A percentile compares a stretch with the other conserved stretches of the same genome.
Conservation (phyloP, 2,888 invertebrate genomes). For the Anoplius nigerrimus region DNA sequence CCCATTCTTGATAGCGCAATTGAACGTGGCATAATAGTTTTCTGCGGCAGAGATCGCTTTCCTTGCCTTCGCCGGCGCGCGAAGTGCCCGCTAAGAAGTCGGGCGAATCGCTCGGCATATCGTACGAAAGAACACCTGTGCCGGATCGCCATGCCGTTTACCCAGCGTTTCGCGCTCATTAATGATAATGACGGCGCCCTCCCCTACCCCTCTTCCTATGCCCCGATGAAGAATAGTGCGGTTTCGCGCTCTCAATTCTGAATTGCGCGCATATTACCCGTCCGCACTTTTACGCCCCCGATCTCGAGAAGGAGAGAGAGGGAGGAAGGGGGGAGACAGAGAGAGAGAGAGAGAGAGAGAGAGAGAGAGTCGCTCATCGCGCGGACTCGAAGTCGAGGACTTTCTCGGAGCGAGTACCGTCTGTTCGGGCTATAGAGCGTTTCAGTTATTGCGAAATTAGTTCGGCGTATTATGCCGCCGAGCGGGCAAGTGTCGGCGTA, state of each 20-base stretch:
- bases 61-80: conserved; percentile 27
- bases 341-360: too few species aligned
- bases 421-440: too few species aligned
- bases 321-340: too few species aligned
- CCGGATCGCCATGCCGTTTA: neutral
- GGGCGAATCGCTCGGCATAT: conserved; percentile 35
- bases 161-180: conserved; percentile 29
- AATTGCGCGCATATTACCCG: conserved; percentile 34
- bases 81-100: neutral
- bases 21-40: conserved; percentile 40
- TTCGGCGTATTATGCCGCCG: too few species aligned
- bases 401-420: too few species aligned
- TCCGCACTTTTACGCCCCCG: conserved; percentile 48
- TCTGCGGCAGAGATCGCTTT: conserved; percentile 38
- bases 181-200: conserved; percentile 57
- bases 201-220: too few species aligned
- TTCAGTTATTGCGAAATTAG: too few species aligned
- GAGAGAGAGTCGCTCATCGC: too few species aligned
- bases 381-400: too few species aligned
- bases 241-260: conserved; percentile 52
- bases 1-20: conserved; percentile 43
- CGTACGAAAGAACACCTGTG: conserved; percentile 1
- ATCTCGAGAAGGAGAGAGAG: too few species aligned
- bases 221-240: conserved; percentile 52
- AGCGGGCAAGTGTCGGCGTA: too few species aligned